Conservation (phyloP, 2,888 invertebrate genomes). For the Mythimna impura region DNA sequence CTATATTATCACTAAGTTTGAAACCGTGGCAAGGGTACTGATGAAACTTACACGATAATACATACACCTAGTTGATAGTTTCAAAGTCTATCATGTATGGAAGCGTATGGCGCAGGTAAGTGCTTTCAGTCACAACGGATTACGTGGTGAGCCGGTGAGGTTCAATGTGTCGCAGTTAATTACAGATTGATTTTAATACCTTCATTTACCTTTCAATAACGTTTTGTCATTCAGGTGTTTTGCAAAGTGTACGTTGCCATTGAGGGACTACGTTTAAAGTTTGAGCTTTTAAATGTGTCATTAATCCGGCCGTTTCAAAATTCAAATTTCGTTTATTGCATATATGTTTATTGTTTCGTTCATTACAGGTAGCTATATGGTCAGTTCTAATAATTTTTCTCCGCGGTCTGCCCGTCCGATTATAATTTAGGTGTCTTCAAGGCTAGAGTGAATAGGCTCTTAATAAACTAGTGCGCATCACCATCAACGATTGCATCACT, state of each 20-base stretch:
- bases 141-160: constrained; percentile 7
- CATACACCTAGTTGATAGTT: constrained; percentile 28
- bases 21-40: constrained; percentile 5
- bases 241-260: not conserved
- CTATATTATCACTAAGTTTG: constrained; percentile 24
- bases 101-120: constrained; percentile 33
- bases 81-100: constrained; percentile 30
- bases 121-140: constrained; percentile 32
- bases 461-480: no score
- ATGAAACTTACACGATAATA: constrained; percentile 17
- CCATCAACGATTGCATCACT: no score
- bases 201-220: not conserved
- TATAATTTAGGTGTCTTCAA: no score
- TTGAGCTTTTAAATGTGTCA: no score
- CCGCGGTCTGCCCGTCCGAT: no score
- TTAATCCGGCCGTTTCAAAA: no score
- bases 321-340: no score
- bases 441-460: no score
- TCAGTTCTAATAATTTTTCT: no score
- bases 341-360: no score
- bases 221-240: not conserved
- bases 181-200: constrained; percentile 11
- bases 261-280: no score
- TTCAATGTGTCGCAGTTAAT: not conserved
- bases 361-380: no score